A percentile compares a stretch with the other conserved stretches of the same genome.
phyloP scores from a whole-genome alignment of 2,113 vertebrate genomes.

The Rhinoderma darwinii region DNA sequence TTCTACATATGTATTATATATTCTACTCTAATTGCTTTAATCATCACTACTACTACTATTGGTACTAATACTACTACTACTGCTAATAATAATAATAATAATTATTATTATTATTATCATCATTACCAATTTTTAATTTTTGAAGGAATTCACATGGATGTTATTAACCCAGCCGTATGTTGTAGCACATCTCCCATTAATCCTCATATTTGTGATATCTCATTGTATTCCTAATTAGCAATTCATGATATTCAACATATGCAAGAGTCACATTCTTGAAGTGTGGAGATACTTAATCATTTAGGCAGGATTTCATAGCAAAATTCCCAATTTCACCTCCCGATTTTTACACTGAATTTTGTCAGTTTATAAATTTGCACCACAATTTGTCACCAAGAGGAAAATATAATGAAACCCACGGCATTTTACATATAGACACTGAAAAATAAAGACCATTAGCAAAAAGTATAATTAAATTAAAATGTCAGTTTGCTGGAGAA shows the following conservation, averaged over 20 bases:
- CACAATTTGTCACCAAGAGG: conserved; percentile 60
- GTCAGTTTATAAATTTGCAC: conserved; percentile 83
- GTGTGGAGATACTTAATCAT: conserved; percentile 64
- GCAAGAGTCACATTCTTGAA: conserved; percentile 60
- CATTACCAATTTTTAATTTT: background rate
- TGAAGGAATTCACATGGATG: background rate
- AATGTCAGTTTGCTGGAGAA: conserved; percentile 78
- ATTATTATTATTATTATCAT: background rate
- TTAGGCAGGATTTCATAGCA: conserved; percentile 68
- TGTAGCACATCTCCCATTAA: background rate
- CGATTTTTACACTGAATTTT: conserved; percentile 77
- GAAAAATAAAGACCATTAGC: conserved; percentile 87
- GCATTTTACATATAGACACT: conserved; percentile 77
- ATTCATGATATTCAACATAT: conserved; percentile 48
- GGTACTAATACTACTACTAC: no score
- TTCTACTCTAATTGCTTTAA: no score
- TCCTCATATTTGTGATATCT: conserved; percentile 45
- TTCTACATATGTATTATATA: no score
- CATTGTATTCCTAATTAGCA: conserved; percentile 27
- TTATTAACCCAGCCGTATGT: background rate
- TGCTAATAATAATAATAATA: no score
- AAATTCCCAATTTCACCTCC: conserved; percentile 67
- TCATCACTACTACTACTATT: no score
- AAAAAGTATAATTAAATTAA: conserved; percentile 87
- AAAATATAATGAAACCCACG: conserved; percentile 65